Conservation (phyloP, 1,140 invertebrate genomes). For the Drosophila willistoni region DNA sequence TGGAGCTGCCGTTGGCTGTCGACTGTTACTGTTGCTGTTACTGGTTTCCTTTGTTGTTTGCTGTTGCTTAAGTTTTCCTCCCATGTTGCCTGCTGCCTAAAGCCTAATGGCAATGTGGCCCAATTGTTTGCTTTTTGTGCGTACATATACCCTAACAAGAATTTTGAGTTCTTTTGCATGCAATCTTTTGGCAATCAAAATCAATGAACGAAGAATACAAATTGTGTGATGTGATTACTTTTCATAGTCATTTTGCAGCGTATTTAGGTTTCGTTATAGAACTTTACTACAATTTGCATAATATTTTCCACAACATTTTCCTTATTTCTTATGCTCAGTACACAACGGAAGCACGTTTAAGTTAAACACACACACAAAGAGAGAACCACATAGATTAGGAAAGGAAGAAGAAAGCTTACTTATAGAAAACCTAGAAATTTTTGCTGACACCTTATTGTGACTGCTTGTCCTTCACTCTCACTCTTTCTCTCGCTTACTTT, state of each 20-base stretch:
- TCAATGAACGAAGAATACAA: conserved; percentile 2
- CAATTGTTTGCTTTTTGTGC: conserved; percentile 52
- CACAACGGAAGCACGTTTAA: conserved; percentile 41
- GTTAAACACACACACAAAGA: conserved; percentile 26
- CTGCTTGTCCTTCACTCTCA: conserved; percentile 26
- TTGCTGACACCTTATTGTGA: conserved; percentile 58
- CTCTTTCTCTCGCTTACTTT: conserved; percentile 6
- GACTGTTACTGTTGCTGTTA: conserved; percentile 32
- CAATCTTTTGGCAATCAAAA: conserved; percentile 16
- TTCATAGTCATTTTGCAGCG: conserved; percentile 24
- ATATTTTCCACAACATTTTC: conserved; percentile 29
- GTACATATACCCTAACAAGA: conserved; percentile 21
- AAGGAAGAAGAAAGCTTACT: conserved; percentile 31
- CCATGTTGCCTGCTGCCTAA: conserved; percentile 1
- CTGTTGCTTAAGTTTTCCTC: conserved; percentile 54
- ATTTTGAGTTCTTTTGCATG: not conserved
- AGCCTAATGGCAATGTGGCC: conserved; percentile 30
- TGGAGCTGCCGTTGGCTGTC: conserved; percentile 52
- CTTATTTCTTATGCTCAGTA: conserved; percentile 11
- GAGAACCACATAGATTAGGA: conserved; percentile 32
- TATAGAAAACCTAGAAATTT: conserved; percentile 30
- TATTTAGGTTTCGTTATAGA: conserved; percentile 33
- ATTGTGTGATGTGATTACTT: conserved; percentile 1
- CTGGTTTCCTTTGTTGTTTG: conserved; percentile 24
- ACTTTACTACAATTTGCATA: conserved; percentile 26